A percentile compares a stretch with the other conserved stretches of the same genome.
Evolutionary conservation across 2,888 invertebrate species (phyloP).

Genomic region (Aquatica leii): DNA sequence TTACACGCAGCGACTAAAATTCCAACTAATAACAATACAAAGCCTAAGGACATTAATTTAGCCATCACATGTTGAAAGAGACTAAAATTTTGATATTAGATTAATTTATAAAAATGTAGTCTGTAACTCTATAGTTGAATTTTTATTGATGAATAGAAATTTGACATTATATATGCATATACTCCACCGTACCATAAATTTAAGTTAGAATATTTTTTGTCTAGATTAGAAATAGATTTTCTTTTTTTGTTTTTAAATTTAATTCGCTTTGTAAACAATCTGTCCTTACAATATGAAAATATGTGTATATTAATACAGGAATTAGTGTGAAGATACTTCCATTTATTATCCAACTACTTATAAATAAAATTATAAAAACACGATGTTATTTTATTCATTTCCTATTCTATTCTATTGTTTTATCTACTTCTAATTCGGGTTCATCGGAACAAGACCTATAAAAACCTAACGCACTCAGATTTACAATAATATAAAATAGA

Average conservation of each 20-base stretch:
- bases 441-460: no score
- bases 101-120: constrained; percentile 12
- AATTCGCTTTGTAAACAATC: constrained; percentile 39
- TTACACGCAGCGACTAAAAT: neutral
- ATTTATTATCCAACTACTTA: constrained; percentile 42
- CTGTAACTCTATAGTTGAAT: constrained; percentile 9
- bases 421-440: no score
- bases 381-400: no score
- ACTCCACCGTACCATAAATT: constrained; percentile 10
- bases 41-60: neutral
- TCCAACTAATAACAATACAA: neutral
- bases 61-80: constrained; percentile 14
- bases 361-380: constrained; percentile 7
- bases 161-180: constrained; percentile 2
- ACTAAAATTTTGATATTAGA: constrained; percentile 26
- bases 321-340: constrained; percentile 41
- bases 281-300: constrained; percentile 37
- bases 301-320: constrained; percentile 41
- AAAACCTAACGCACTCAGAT: no score
- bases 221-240: constrained; percentile 38
- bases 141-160: constrained; percentile 3
- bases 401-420: no score
- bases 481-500: no score
- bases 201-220: constrained; percentile 17
- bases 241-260: constrained; percentile 35